Evolutionary conservation across 2,888 invertebrate species (phyloP), one percentile per base, ranked within the genome.

Genomic region (Copidosoma aretas): DNA sequence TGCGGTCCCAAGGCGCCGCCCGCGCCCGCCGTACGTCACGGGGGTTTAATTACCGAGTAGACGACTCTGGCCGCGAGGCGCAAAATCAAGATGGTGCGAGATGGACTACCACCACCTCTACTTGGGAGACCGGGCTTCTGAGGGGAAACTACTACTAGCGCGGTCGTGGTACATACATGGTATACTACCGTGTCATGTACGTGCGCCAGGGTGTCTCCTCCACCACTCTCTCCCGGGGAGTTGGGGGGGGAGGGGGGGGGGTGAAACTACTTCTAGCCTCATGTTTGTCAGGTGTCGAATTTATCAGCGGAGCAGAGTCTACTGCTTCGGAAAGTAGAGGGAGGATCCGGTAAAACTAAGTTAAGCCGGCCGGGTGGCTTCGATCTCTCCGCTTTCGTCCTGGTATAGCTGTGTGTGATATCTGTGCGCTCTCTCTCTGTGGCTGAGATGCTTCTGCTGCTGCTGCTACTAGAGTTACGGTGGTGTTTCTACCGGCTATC

Each of bases 211-310:
- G 41, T 41, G 41, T 14, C 41, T 10, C 41, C 41, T 41, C 41
- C 41, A 41, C 41, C 41, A 10, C 41, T 41, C 8, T 41, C 41
- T 41, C 41, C 14, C 14, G 10, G 41, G 41, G 10, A 10, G 43
- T 17, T 46, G 43, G 8, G 8, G 43, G 43, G 3, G 43, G 43
- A 8, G 32, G 3, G 32, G 32, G 4, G 32, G 1, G 32, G 3
- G 32, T 3, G 4, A 8, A 32, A 32, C 32, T 32, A 32, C 32
- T 32, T 5, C 43, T 46, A 46, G 43, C 8, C 8, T 3, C 17
- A 24, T 60, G 25, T 46, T 57, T 56, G 56, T 54, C 62, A 63
- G 62, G 62, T 63, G 62, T 63, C 62, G 62, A 63, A 63, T 63
- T 22, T 63, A 63, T 63, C 46, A 46, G 22, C 53, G 53, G 22